Base-by-base conservation (phyloP, 2,888 invertebrate species). In the Chirona hameri region DNA sequence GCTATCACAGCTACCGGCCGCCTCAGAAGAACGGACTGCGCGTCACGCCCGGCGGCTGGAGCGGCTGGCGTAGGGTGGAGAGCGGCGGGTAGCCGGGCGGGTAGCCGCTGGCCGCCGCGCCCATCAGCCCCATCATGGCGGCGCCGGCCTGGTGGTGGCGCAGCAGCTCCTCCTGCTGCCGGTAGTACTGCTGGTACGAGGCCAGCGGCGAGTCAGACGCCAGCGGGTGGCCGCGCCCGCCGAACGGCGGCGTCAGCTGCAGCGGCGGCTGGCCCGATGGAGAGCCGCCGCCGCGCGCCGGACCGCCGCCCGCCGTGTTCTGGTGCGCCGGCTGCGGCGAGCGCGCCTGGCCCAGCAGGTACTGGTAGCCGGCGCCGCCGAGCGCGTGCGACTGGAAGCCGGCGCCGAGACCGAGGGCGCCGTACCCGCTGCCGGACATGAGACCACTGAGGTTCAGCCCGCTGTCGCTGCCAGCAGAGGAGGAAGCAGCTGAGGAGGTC, bases 301-400 rank as follows among this genome's bases (percentile, higher is more conserved):
- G 79, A 39, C 79, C 29, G 39, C 79, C 46, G 39, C 46, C 18
- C 79, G 79, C 24, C 79, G 24, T n/a, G 79, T 79, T 79, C 52
- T 79, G 79, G 52, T 79, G 79, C 46, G 79, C 79, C 48, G 79
- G 79, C 79, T 79, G 79, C 48, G 79, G 79, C n/a, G 79, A 79
- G 79, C 79, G 79, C 79, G 79, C 24, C 46, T 46, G 79, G 27
- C 79, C 79, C 72, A 72, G 72, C 79, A 79, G 79, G 48, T 79
- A 79, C n/a, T 48, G 79, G 52, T 79, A 79, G 52, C 79, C 79
- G 76, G 39, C 76, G 39, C 39, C 31, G 76, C 76, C 76, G 21
- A 79, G 39, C 76, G 76, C 76, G 39, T 46, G 76, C 46, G 76
- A 46, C 46, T 79, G 46, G 79, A 48, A 79, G 48, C 79, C 79